These are phyloP conservation scores for Arizona elegans DNA, from an alignment of 2,113 vertebrate genomes.

Conservation along the genomic window DNA sequence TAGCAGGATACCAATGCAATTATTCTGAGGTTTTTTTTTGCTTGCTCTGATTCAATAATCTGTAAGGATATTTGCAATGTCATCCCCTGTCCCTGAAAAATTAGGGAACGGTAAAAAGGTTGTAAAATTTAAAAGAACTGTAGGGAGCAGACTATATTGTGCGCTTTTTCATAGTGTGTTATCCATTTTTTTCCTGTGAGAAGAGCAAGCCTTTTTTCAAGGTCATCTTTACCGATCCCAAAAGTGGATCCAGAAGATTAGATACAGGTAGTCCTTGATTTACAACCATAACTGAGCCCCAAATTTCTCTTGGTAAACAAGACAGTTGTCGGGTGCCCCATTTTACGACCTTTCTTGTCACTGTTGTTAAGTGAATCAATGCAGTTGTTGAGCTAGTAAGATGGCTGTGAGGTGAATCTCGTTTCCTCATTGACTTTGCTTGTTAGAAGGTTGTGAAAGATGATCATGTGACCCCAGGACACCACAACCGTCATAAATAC, in stretches of 20 bases:
- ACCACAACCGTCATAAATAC: no score
- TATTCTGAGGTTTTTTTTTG: not conserved
- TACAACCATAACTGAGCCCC: not conserved
- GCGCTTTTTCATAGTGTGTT: not conserved
- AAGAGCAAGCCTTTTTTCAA: not conserved
- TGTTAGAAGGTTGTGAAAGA: no score
- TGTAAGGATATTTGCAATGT: not conserved
- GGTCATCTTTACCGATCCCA: not conserved
- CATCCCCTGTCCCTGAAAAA: not conserved
- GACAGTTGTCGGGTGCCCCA: not conserved
- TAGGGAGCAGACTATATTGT: not conserved
- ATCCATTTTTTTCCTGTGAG: not conserved
- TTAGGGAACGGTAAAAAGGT: not conserved
- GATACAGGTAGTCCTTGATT: not conserved
- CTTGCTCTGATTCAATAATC: not conserved
- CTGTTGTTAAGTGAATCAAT: no score
- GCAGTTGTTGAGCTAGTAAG: no score
- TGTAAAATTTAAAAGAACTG: not conserved
- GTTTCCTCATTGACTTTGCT: no score
- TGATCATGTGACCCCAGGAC: no score
- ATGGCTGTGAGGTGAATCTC: no score
- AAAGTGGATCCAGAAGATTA: not conserved
- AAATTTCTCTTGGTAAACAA: not conserved
- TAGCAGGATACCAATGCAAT: not conserved
- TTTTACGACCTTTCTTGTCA: not conserved